A percentile compares a stretch with the other conserved stretches of the same genome.
Conservation (phyloP, 1,140 invertebrate genomes). For the Drosophila takahashii region DNA sequence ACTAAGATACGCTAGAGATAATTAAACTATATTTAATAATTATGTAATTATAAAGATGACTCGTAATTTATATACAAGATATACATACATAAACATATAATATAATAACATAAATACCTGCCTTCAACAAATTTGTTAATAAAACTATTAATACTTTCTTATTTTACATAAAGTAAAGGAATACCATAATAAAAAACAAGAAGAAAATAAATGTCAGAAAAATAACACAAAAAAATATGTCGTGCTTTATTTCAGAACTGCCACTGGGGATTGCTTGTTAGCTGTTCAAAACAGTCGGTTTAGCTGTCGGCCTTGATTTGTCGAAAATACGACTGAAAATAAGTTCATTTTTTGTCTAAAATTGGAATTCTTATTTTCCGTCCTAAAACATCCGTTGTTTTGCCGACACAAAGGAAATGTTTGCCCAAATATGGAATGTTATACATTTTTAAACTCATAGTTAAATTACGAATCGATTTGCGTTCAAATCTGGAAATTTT, state of each 20-base stretch:
- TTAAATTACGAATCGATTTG: no score
- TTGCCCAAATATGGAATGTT: no score
- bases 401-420: no score
- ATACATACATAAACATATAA: conserved; percentile 73
- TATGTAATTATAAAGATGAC: conserved; percentile 74
- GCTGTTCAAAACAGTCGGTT: no score
- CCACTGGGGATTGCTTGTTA: no score
- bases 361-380: no score
- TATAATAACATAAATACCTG: conserved; percentile 81
- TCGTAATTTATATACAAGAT: conserved; percentile 80
- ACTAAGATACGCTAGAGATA: conserved; percentile 67
- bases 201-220: conserved; percentile 46
- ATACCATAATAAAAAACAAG: conserved; percentile 75
- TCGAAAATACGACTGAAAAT: no score
- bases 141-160: conserved; percentile 81
- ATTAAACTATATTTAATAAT: conserved; percentile 69
- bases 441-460: no score
- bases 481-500: no score
- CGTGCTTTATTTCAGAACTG: background rate
- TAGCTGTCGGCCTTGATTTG: no score
- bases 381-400: no score
- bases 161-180: conserved; percentile 82
- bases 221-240: conserved; percentile 34
- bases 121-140: conserved; percentile 81
- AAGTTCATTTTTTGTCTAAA: no score